phyloP scores from a whole-genome alignment of 2,888 invertebrate genomes.

The Apocheima hispidaria region DNA sequence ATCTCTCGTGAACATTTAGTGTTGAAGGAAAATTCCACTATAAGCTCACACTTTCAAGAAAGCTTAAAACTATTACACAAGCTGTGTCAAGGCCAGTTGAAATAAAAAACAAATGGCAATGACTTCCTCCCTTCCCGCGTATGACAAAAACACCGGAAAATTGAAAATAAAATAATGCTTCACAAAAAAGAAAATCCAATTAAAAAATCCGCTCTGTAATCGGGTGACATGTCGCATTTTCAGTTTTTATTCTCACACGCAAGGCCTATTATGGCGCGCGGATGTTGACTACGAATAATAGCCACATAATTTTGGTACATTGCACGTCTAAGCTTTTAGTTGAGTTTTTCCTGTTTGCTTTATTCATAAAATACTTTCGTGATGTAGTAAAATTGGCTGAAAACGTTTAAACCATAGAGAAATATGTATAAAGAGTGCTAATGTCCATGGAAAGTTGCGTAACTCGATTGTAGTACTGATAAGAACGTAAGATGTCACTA shows the following conservation, averaged over 20 bases:
- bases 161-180: constrained; percentile 40
- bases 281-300: constrained; percentile 9
- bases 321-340: constrained; percentile 3
- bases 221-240: constrained; percentile 36
- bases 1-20: too few species aligned
- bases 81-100: constrained; percentile 1
- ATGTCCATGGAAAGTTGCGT: too few species aligned
- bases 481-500: too few species aligned
- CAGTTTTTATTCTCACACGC: constrained; percentile 27
- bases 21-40: background rate
- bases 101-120: constrained; percentile 4
- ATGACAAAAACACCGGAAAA: constrained; percentile 41
- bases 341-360: background rate
- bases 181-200: constrained; percentile 43
- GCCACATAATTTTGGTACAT: background rate
- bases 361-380: background rate
- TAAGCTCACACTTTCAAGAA: background rate
- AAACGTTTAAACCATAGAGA: too few species aligned
- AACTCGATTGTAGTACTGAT: too few species aligned
- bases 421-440: too few species aligned
- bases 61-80: background rate
- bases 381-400: too few species aligned
- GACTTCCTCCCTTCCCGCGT: constrained; percentile 1
- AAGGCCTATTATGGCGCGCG: constrained; percentile 12
- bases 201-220: constrained; percentile 42